Evolutionary conservation across 2,888 invertebrate species (phyloP), one percentile per base, ranked within the genome.

Genomic region (Amaurobius ferox): DNA sequence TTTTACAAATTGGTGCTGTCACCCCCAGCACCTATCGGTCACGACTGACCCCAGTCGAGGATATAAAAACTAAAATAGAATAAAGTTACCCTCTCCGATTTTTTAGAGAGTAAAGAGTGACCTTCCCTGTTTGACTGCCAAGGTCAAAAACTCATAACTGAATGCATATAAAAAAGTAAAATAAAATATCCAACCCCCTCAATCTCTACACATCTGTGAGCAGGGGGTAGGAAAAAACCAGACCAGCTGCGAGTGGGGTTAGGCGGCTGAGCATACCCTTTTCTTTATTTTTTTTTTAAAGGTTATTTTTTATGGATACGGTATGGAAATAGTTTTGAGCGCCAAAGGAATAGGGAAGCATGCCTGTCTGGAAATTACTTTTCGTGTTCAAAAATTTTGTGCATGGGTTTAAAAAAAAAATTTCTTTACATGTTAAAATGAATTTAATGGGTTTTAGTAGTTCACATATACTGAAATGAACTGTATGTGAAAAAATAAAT

Each of bases 131-230:
- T 55, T 32, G 29, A 44, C 71, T 48, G 61, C 71, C 77, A 83
- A 83, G 83, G 83, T 83, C 80, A 80, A n/a, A 66, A 44, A 19
- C 39, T 29, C 29, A 73, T 73, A 73, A 80, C 29, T 35, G 73
- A 80, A 30, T 30, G 35, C n/a, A 16, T 67, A 44, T 16, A 44
- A 29, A 67, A n/a, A 67, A 66, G 30, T 28, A 11, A 29, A 44
- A 28, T n/a, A 30, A 28, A 16, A 35, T 40, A 26, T 78, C 29
- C 26, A 68, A 39, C 55, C 74, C 80, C 74, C 64, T 55, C 55
- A 66, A 64, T 77, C 72, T 71, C 72, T 64, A 16, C 30, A 35
- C 77, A 70, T 62, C 26, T 23, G 44, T 28, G 66, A 9, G 66
- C 32, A 44, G 40, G 6, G 7, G 32, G 23, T 2, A 13, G 28